These are phyloP conservation scores for Candoia aspera DNA, from an alignment of 2,113 vertebrate species.

Conservation along the genomic window DNA sequence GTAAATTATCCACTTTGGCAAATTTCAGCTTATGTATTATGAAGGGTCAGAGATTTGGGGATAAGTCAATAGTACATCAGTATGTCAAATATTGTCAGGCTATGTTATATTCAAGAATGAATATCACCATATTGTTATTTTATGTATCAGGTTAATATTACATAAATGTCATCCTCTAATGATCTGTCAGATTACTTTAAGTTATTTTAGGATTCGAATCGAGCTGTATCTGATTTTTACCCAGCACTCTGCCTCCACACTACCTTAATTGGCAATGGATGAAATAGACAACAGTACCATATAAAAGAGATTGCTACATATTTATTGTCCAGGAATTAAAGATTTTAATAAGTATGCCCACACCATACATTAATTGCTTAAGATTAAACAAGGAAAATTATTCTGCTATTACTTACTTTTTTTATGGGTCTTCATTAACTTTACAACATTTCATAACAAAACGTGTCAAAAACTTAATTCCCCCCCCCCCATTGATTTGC, in stretches of 20 bases:
- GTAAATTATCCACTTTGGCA: background rate
- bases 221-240: too few species aligned
- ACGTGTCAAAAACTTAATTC: background rate
- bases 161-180: background rate
- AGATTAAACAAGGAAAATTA: background rate
- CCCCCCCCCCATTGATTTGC: background rate
- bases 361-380: background rate
- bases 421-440: background rate
- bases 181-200: background rate
- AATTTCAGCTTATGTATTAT: background rate
- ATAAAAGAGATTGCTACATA: background rate
- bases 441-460: slow-evolving; percentile 1
- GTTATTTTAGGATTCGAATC: background rate
- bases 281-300: background rate
- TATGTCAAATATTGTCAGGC: background rate
- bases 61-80: background rate
- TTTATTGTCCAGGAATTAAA: background rate
- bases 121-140: background rate
- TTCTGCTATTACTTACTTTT: background rate
- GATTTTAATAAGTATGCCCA: background rate
- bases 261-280: background rate
- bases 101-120: background rate
- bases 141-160: background rate
- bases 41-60: background rate
- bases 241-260: background rate